phyloP scores from a whole-genome alignment of 2,113 vertebrate genomes.

The Rhynchomys soricoides region DNA sequence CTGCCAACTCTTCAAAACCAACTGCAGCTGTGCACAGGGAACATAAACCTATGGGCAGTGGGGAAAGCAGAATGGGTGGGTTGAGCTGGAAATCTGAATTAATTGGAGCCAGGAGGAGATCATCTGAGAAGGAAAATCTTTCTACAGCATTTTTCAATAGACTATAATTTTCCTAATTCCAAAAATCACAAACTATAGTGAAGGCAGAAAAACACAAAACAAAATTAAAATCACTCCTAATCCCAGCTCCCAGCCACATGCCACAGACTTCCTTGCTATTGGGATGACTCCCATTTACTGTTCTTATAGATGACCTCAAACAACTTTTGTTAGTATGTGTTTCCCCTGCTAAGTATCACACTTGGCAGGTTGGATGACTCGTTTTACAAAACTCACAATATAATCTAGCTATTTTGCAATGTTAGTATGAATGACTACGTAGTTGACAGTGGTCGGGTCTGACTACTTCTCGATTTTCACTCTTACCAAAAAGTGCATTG shows the following conservation, averaged over 20 bases:
- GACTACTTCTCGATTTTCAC: slow-evolving; percentile 19
- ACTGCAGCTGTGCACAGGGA: slow-evolving; percentile 50
- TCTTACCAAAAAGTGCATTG: not conserved
- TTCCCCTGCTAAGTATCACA: not conserved
- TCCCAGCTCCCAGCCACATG: not conserved
- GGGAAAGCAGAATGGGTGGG: slow-evolving; percentile 1
- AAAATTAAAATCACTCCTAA: not conserved
- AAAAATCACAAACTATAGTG: slow-evolving; percentile 36
- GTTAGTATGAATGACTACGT: not conserved
- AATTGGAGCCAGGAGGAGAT: slow-evolving; percentile 43
- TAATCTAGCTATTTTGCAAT: not conserved
- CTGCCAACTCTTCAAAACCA: slow-evolving; percentile 65
- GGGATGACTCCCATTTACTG: not conserved
- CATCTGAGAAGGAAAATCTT: not conserved
- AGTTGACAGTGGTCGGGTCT: not conserved
- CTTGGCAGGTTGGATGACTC: not conserved
- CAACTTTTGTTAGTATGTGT: not conserved
- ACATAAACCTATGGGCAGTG: slow-evolving; percentile 21
- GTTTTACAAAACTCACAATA: slow-evolving; percentile 27
- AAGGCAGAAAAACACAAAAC: slow-evolving; percentile 33
- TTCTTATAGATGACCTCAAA: not conserved
- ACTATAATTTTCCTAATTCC: slow-evolving; percentile 62
- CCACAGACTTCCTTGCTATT: not conserved
- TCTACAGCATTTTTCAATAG: slow-evolving; percentile 51
- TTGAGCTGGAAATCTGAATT: slow-evolving; percentile 28